Percentiles rank a stretch among this genome's conserved stretches.
Evolutionary conservation across 2,797 vertebrate genomes (phyloP).

Genomic region (Botia kubotai): DNA sequence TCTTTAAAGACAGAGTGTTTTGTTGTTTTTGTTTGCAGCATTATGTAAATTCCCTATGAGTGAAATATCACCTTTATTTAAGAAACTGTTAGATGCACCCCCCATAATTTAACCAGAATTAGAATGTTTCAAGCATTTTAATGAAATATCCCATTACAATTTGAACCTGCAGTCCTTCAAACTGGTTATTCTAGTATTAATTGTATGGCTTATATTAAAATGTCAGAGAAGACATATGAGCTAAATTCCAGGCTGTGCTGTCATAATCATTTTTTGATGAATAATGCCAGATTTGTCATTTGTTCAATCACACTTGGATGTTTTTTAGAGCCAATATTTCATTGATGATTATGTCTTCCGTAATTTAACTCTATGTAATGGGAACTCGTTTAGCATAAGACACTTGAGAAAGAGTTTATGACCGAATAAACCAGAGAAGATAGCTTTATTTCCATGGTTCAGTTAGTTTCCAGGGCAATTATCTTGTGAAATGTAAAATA

Average conservation of each 20-base stretch:
- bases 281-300: conserved; percentile 73
- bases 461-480: conserved; percentile 49
- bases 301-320: conserved; percentile 75
- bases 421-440: conserved; percentile 56
- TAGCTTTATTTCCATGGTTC: conserved; percentile 55
- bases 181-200: conserved; percentile 73
- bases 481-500: not conserved
- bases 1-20: not conserved
- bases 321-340: conserved; percentile 65
- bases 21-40: not conserved
- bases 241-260: conserved; percentile 67
- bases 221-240: conserved; percentile 67
- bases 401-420: conserved; percentile 67
- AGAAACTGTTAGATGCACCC: not conserved
- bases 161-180: conserved; percentile 56
- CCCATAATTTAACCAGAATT: not conserved
- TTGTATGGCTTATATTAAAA: conserved; percentile 67
- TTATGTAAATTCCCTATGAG: not conserved
- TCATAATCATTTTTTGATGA: conserved; percentile 71
- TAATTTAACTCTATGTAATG: conserved; percentile 61
- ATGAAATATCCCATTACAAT: conserved; percentile 44
- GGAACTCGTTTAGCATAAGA: conserved; percentile 60
- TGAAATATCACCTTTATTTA: conserved; percentile 10
- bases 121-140: conserved; percentile 12
- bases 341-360: conserved; percentile 68